phyloP scores from a whole-genome alignment of 2,888 invertebrate species.

The Cinara cedri region DNA sequence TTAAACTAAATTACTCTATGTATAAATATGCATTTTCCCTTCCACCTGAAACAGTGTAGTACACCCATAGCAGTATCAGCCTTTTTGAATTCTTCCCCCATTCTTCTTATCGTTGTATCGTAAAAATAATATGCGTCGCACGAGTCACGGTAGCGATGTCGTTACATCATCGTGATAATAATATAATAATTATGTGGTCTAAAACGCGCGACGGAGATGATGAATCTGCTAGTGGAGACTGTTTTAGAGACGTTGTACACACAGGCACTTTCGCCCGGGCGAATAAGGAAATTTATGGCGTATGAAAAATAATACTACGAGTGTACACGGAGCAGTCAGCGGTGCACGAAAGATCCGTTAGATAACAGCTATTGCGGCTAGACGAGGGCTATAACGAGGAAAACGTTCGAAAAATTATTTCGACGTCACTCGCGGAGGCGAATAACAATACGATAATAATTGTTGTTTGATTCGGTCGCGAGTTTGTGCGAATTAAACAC shows the following conservation, averaged over 20 bases:
- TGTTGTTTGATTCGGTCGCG: not conserved
- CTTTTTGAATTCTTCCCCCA: too few relatives aligned
- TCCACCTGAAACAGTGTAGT: too few relatives aligned
- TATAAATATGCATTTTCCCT: too few relatives aligned
- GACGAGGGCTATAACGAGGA: not conserved
- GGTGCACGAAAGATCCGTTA: constrained; percentile 26
- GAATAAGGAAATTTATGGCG: not conserved
- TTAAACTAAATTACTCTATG: too few relatives aligned
- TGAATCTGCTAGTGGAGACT: constrained; percentile 15
- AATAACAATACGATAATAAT: too few relatives aligned
- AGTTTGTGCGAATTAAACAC: not conserved
- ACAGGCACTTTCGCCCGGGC: constrained; percentile 38
- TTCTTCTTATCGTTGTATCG: too few relatives aligned
- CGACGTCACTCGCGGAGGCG: not conserved
- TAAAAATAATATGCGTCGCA: too few relatives aligned
- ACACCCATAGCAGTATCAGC: too few relatives aligned
- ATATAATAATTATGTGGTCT: not conserved
- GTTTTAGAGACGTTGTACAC: not conserved
- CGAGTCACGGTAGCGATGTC: too few relatives aligned
- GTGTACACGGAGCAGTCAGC: not conserved
- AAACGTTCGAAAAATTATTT: constrained; percentile 23
- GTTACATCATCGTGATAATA: constrained; percentile 27
- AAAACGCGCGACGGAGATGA: constrained; percentile 31
- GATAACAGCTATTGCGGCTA: constrained; percentile 5
- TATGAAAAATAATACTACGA: constrained; percentile 24